These are phyloP conservation scores for Lumbricus terrestris DNA, from an alignment of 2,888 invertebrate genomes.

Conservation along the genomic window DNA sequence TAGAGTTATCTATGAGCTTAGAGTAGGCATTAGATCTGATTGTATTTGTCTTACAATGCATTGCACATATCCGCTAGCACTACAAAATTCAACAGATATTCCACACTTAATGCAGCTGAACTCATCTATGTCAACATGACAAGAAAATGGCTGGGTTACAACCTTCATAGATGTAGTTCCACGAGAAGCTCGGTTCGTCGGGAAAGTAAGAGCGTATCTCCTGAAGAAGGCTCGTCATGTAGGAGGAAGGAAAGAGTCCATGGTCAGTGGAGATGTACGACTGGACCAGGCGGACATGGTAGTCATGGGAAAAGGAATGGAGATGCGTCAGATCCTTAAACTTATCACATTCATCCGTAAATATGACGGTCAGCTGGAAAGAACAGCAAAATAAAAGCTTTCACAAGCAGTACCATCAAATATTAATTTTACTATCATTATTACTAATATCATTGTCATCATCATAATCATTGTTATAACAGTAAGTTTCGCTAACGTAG, in stretches of 20 bases:
- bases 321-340: slow-evolving; percentile 73
- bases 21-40: not conserved
- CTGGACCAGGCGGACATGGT: slow-evolving; percentile 71
- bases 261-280: slow-evolving; percentile 59
- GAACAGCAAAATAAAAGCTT: not conserved
- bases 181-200: slow-evolving; percentile 74
- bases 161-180: slow-evolving; percentile 73
- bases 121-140: not conserved
- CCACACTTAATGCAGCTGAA: not conserved
- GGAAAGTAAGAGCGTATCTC: slow-evolving; percentile 77
- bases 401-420: not conserved
- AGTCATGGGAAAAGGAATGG: slow-evolving; percentile 77
- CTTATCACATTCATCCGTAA: slow-evolving; percentile 64
- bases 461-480: not conserved
- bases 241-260: slow-evolving; percentile 5
- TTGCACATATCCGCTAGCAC: no score
- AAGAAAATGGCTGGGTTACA: not conserved
- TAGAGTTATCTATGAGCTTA: not conserved
- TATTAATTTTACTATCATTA: not conserved
- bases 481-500: not conserved
- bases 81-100: not conserved
- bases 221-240: slow-evolving; percentile 63
- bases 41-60: not conserved
- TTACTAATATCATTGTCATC: not conserved
- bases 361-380: slow-evolving; percentile 40